Conservation (phyloP, 2,888 invertebrate species). For the Carabus problematicus region DNA sequence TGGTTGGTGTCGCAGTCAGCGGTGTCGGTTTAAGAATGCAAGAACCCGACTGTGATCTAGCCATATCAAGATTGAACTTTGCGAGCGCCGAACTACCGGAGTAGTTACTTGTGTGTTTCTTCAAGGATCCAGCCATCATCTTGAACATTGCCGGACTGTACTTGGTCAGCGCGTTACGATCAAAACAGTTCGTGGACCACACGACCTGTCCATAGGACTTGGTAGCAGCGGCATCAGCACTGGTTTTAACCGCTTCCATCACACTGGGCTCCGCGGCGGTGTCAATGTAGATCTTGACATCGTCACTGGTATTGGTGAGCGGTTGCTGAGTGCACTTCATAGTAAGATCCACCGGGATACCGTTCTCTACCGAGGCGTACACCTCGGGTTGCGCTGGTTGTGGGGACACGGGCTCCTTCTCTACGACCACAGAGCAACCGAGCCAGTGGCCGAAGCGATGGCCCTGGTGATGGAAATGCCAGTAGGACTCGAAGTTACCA, state of each 20-base stretch:
- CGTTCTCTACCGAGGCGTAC: slow-evolving; percentile 11
- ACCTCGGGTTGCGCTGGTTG: not conserved
- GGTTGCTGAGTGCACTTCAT: slow-evolving; percentile 21
- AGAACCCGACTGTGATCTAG: too few species aligned
- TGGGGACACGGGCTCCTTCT: slow-evolving; percentile 47
- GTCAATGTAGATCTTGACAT: slow-evolving; percentile 30
- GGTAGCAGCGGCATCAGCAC: too few species aligned
- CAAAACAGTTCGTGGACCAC: too few species aligned
- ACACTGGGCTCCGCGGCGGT: slow-evolving; percentile 16
- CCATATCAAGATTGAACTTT: too few species aligned
- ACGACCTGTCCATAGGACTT: too few species aligned
- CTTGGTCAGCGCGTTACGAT: too few species aligned
- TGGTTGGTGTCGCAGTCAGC: too few species aligned
- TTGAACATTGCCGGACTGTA: too few species aligned
- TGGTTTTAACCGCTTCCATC: not conserved
- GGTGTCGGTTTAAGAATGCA: too few species aligned
- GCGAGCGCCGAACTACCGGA: too few species aligned
- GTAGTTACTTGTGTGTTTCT: too few species aligned
- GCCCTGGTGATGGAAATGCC: slow-evolving; percentile 58
- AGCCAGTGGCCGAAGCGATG: slow-evolving; percentile 59
- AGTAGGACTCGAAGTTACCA: slow-evolving; percentile 59
- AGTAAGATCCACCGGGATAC: slow-evolving; percentile 29
- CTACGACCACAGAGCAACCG: slow-evolving; percentile 56
- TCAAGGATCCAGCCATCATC: too few species aligned
- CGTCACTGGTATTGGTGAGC: slow-evolving; percentile 8